phyloP scores from a whole-genome alignment of 2,888 invertebrate species.

The Oconnorella tubifera region DNA sequence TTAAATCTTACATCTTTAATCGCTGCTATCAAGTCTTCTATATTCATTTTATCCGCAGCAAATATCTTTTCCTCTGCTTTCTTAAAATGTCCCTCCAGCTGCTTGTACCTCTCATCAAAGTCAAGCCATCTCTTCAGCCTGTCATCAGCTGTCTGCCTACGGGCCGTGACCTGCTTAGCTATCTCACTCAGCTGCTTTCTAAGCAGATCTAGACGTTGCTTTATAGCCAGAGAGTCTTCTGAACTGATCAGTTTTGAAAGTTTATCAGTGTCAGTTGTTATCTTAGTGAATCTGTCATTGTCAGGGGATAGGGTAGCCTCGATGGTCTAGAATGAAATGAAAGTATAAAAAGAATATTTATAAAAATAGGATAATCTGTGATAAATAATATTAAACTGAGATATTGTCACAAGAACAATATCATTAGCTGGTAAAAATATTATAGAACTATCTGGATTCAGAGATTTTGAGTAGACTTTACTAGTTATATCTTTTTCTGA shows the following conservation, averaged over 20 bases:
- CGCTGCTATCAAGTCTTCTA: slow-evolving; percentile 49
- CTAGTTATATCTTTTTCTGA: no score
- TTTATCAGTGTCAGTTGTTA: slow-evolving; percentile 11
- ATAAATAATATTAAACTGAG: no score
- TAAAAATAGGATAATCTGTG: no score
- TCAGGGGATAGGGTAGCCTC: neutral
- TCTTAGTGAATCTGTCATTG: neutral
- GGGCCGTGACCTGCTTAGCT: slow-evolving; percentile 42
- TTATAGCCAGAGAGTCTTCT: slow-evolving; percentile 49
- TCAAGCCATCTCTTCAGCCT: slow-evolving; percentile 43
- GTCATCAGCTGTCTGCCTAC: no score
- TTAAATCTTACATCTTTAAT: slow-evolving; percentile 44
- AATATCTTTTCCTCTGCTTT: slow-evolving; percentile 45
- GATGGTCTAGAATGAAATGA: no score
- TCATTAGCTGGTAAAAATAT: no score
- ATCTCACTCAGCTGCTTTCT: slow-evolving; percentile 54
- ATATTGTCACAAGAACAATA: no score
- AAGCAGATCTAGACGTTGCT: slow-evolving; percentile 48
- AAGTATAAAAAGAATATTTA: no score
- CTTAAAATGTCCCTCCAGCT: slow-evolving; percentile 46
- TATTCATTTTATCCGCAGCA: slow-evolving; percentile 44
- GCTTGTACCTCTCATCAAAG: slow-evolving; percentile 41
- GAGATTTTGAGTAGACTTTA: no score
- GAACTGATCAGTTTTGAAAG: slow-evolving; percentile 42
- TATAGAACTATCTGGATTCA: no score